Evolutionary conservation across 2,113 vertebrate genomes (phyloP), one percentile per base, ranked within the genome.

Genomic region (Platichthys flesus): DNA sequence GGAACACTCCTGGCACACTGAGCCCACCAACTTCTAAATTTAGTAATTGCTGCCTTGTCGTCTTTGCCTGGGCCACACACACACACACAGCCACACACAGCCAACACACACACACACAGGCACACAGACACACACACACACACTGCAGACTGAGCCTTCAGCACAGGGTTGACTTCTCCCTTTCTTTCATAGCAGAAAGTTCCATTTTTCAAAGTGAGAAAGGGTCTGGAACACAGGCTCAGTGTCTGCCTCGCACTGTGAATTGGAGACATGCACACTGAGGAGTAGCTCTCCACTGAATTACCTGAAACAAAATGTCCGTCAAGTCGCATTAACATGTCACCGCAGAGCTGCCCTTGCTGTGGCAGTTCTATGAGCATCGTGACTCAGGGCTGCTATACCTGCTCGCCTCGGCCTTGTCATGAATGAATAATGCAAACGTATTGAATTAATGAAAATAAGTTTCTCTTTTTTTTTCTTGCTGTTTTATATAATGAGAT

Each of bases 1-100:
- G 64, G 73, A 83, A 76, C 49, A 66, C 83, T 83, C 51, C 69
- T 72, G 63, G 72, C 72, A 79, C 45, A 68, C 26, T 54, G 60
- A 83, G 13, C 55, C 42, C 64, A 76, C 66, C 60, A 62, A 59
- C 79, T 85, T 81, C 70, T 83, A 73, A 81, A 85, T 81, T 35
- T 63, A 86, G 81, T 82, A 63, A 74, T 40, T 57, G 60, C 70
- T 76, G 47, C 55, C 26, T 31, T 24, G 54, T 24, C 42, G 63
- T 78, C 57, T 79, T 24, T 37, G 24, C 72, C n/a, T 16, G 37
- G 35, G 51, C 24, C 31, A 55, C 62, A 63, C 18, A 61, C 18
- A 84, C 21, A 14, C 47, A 64, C 18, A 67, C 49, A 54, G 54
- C 31, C 31, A 18, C 2, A 51, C 31, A 28, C 47, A 59, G 24